Percentiles rank a stretch among this genome's conserved stretches.
phyloP scores from a whole-genome alignment of 2,888 invertebrate species.

The Tetrapedia diversipes region DNA sequence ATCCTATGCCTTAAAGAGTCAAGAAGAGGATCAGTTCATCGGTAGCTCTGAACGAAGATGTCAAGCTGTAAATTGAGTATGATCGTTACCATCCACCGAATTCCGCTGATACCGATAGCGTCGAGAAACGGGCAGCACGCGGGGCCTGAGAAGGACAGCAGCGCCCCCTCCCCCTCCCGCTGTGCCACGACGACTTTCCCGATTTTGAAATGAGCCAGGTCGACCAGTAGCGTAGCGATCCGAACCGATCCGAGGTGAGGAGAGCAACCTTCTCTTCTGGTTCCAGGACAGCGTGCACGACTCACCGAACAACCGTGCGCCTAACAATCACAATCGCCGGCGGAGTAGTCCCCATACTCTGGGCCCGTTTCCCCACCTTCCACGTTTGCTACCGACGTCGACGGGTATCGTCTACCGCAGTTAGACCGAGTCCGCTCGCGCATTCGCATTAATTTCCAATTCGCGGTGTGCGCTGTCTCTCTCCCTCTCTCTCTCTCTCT shows the following conservation, averaged over 20 bases:
- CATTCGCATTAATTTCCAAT: slow-evolving; percentile 79
- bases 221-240: slow-evolving; percentile 59
- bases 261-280: slow-evolving; percentile 53
- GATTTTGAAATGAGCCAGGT: slow-evolving; percentile 68
- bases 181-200: slow-evolving; percentile 63
- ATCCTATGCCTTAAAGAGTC: too few species aligned
- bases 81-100: slow-evolving; percentile 16
- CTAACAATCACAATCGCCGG: slow-evolving; percentile 62
- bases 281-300: slow-evolving; percentile 17
- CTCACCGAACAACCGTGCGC: slow-evolving; percentile 36
- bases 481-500: slow-evolving; percentile 18
- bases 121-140: slow-evolving; percentile 24
- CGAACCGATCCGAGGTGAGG: slow-evolving; percentile 34
- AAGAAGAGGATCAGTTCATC: not conserved
- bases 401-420: slow-evolving; percentile 79
- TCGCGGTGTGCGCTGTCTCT: slow-evolving; percentile 52
- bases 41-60: not conserved
- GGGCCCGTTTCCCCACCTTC: slow-evolving; percentile 63
- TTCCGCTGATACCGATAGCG: slow-evolving; percentile 1
- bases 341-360: slow-evolving; percentile 67
- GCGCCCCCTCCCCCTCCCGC: too few species aligned
- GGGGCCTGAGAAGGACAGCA: slow-evolving; percentile 21
- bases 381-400: slow-evolving; percentile 70
- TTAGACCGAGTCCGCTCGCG: slow-evolving; percentile 82
- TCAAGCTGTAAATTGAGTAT: slow-evolving; percentile 6